Percentiles rank a stretch among this genome's conserved stretches.
Conservation (phyloP, 2,888 invertebrate genomes). For the Ypsolopha sequella region DNA sequence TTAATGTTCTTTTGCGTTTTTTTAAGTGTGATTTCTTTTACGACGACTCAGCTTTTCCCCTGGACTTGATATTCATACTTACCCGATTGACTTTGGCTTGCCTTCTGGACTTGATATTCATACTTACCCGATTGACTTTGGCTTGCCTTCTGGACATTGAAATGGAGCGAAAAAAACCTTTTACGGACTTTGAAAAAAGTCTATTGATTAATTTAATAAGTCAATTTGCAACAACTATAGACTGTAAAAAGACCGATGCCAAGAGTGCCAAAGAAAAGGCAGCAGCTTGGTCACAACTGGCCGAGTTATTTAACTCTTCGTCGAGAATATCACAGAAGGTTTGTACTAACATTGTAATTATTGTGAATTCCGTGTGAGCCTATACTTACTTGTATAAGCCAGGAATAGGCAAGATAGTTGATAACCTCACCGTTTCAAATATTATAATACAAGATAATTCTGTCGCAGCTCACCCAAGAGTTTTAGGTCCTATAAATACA, state of each 20-base stretch:
- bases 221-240: background rate
- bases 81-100: no score
- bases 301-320: background rate
- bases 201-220: background rate
- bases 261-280: background rate
- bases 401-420: background rate
- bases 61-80: no score
- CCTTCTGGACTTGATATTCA: no score
- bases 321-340: background rate
- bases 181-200: no score
- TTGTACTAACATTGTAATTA: background rate
- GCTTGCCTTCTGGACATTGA: no score
- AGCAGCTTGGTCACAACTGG: background rate
- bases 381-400: no score
- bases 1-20: no score
- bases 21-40: no score
- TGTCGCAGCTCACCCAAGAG: background rate
- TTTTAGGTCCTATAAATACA: background rate
- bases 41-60: no score
- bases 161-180: background rate
- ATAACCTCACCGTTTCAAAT: background rate
- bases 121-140: no score
- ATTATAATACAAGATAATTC: background rate
- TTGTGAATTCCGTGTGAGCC: no score
- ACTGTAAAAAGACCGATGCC: background rate